Conservation (phyloP, 2,113 vertebrate species). For the Regulus satrapa region DNA sequence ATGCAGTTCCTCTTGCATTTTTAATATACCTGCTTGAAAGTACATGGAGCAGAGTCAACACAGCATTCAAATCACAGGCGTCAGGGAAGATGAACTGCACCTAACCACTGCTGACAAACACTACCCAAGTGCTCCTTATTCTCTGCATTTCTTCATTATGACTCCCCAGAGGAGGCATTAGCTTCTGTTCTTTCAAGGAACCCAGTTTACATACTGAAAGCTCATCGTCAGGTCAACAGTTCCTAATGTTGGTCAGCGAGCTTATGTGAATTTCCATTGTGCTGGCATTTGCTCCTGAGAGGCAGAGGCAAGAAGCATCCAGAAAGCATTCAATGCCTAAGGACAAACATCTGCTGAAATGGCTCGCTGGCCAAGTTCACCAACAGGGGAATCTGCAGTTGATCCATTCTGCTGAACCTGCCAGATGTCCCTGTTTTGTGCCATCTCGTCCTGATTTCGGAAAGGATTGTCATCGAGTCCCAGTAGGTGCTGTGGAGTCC, state of each 20-base stretch:
- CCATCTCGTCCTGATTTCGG: neutral
- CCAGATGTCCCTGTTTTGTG: slow-evolving; percentile 48
- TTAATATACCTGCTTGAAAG: slow-evolving; percentile 65
- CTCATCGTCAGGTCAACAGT: neutral
- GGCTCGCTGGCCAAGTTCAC: slow-evolving; percentile 33
- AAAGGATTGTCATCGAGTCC: neutral
- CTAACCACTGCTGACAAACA: slow-evolving; percentile 37
- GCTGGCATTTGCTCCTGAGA: slow-evolving; percentile 30
- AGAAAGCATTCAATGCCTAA: slow-evolving; percentile 30
- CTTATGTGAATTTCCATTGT: neutral
- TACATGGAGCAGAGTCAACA: slow-evolving; percentile 29
- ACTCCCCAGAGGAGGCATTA: slow-evolving; percentile 14
- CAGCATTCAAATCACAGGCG: neutral
- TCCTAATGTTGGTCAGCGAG: slow-evolving; percentile 10
- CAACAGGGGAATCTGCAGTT: slow-evolving; percentile 55
- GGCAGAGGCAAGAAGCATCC: neutral
- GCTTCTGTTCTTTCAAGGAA: neutral
- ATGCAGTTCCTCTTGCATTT: slow-evolving; percentile 63
- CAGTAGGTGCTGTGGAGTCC: neutral
- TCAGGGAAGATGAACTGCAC: neutral
- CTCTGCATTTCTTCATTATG: slow-evolving; percentile 28
- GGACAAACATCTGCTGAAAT: slow-evolving; percentile 49
- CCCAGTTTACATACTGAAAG: neutral
- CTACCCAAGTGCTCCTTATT: neutral
- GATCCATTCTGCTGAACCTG: slow-evolving; percentile 41